phyloP scores from a whole-genome alignment of 1,140 invertebrate species.

The Sminthurinus signatus region DNA sequence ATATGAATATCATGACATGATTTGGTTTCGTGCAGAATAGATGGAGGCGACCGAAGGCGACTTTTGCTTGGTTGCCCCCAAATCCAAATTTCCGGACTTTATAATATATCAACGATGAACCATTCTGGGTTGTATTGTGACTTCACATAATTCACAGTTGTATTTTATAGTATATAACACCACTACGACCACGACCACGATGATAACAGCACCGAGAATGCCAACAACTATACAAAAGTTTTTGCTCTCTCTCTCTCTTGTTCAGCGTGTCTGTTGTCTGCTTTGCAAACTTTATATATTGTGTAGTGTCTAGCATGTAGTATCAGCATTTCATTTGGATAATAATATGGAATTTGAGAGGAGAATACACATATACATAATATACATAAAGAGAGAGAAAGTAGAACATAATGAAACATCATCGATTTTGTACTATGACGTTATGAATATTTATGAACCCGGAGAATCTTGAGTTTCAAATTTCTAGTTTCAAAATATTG shows the following conservation, averaged over 20 bases:
- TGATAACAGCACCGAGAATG: neutral
- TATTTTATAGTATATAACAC: neutral
- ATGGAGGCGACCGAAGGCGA: constrained; percentile 12
- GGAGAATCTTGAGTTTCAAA: no score
- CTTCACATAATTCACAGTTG: neutral
- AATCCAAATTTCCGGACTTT: constrained; percentile 13
- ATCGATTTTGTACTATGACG: no score
- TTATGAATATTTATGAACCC: no score
- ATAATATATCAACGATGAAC: neutral
- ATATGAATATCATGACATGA: constrained; percentile 7
- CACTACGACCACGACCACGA: neutral
- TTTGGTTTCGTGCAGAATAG: constrained; percentile 2
- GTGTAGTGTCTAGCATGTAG: no score
- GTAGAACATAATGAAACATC: no score
- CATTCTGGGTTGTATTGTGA: neutral
- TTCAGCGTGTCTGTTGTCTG: neutral
- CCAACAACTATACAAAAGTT: constrained; percentile 1
- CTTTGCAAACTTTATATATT: neutral
- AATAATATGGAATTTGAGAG: no score
- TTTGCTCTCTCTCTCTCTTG: neutral
- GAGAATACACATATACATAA: no score
- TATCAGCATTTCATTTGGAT: no score
- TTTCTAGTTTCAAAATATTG: no score
- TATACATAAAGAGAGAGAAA: no score
- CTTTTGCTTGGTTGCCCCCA: constrained; percentile 12